Percentiles rank a stretch among this genome's conserved stretches.
phyloP scores from a whole-genome alignment of 1,140 invertebrate genomes.

The Drosophila fuyamai region DNA sequence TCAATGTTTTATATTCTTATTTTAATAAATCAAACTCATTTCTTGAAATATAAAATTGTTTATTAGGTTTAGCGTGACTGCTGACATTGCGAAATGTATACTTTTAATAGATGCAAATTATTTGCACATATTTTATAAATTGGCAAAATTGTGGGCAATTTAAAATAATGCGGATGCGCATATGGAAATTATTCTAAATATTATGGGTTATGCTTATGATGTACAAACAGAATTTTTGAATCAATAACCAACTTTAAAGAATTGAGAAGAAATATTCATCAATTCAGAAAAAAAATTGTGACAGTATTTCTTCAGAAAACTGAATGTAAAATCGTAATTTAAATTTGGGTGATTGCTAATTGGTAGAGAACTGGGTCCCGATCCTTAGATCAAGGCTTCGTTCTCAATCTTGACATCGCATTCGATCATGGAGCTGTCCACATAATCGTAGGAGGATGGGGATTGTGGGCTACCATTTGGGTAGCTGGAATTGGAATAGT shows the following conservation, averaged over 20 bases:
- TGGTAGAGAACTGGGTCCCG: neutral
- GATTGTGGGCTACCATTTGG: constrained; percentile 1
- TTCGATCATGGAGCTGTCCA: constrained; percentile 55
- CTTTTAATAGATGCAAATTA: neutral
- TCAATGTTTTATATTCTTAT: too few species aligned
- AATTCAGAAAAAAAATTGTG: neutral
- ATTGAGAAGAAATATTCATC: neutral
- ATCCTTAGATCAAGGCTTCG: constrained; percentile 45
- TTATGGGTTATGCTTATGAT: too few species aligned
- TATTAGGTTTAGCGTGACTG: neutral
- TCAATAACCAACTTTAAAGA: neutral
- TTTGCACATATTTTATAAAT: neutral
- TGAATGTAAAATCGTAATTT: constrained; percentile 18
- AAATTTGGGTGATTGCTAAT: constrained; percentile 38
- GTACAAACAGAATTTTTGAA: neutral
- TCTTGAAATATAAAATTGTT: neutral
- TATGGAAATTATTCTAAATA: too few species aligned
- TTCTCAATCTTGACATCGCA: constrained; percentile 77
- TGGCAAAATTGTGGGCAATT: neutral
- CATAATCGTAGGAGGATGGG: constrained; percentile 13
- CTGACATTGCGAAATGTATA: neutral
- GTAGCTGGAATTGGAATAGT: constrained; percentile 13
- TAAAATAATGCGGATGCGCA: neutral
- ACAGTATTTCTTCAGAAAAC: neutral
- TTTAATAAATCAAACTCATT: neutral